Percentiles rank a stretch among this genome's conserved stretches.
Conservation (phyloP, 2,888 invertebrate genomes). For the Cloeon dipterum region DNA sequence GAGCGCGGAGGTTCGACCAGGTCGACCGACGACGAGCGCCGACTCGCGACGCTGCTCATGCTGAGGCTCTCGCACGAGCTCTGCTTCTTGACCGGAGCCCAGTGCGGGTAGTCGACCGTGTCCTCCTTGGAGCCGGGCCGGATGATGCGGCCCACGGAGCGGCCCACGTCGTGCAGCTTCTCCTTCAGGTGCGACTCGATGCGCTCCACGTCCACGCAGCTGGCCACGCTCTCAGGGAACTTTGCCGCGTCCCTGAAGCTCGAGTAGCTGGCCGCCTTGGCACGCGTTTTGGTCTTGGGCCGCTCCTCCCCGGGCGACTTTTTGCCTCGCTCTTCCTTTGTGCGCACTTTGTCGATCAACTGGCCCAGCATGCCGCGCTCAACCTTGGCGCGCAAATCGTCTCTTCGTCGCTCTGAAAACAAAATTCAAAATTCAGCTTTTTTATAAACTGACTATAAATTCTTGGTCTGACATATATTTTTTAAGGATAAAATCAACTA, state of each 20-base stretch:
- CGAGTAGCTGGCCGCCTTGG: background rate
- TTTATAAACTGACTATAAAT: background rate
- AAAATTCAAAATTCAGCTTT: background rate
- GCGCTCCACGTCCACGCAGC: constrained; percentile 5
- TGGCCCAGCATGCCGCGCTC: constrained; percentile 25
- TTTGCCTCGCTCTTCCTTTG: constrained; percentile 14
- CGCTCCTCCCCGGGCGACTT: constrained; percentile 13
- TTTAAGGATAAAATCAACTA: too few species aligned
- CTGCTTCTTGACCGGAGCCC: constrained; percentile 13
- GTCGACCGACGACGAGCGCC: constrained; percentile 23
- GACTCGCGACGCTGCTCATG: constrained; percentile 25
- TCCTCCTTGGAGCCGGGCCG: constrained; percentile 10
- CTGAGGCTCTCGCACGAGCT: constrained; percentile 26
- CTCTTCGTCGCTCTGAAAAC: too few species aligned
- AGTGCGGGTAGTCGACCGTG: constrained; percentile 21
- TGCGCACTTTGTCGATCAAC: constrained; percentile 25
- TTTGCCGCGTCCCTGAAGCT: background rate
- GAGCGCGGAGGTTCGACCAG: constrained; percentile 23
- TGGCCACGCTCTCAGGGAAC: background rate
- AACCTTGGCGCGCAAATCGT: too few species aligned
- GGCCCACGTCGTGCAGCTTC: constrained; percentile 12
- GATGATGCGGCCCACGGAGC: constrained; percentile 6
- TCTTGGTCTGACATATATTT: background rate
- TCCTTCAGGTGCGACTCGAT: constrained; percentile 22
- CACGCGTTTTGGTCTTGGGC: constrained; percentile 2